Evolutionary conservation across 35 echinoderm and acorn worm species (phyloP), one percentile per base, ranked within the genome.

Genomic region (Apostichopus parvimensis): DNA sequence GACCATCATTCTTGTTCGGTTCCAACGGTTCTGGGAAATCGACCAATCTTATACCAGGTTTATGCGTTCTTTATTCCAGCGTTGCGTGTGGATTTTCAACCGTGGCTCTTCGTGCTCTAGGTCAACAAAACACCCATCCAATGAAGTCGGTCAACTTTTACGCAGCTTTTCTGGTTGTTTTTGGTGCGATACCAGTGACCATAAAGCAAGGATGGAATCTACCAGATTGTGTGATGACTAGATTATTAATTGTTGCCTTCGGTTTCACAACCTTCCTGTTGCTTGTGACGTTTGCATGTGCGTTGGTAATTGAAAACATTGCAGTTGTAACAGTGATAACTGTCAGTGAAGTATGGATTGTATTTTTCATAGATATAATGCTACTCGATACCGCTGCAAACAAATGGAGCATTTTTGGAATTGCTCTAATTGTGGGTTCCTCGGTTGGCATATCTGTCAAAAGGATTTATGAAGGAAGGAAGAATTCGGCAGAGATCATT

Each of bases 1-100:
- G 68, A 14, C 86, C 86, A 14, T 24, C 86, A 14, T 73, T 88
- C 64, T 45, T 88, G 0, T 88, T 88, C 45, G 86, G 86, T 28
- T 60, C 17, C 13, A 6, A 9, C 13, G 68, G 72, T 62, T 15
- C 15, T 23, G 8, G 11, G 10, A 18, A 88, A 9, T 53, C 9
- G 5, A 52, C 86, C 12, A n/a, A 21, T 4, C 4, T 88, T 28
- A 6, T 88, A 12, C 60, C 61, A 14, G 60, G 61, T 4, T 14
- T 88, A 13, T 21, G 58, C 1, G 86, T 64, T 23, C 10, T 88
- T n/a, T 60, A 45, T 13, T 17, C 61, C 1, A 64, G 57, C 9
- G 52, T 88, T 10, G 45, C 23, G 4, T 22, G 3, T 5, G 86
- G 61, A 11, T 64, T 88, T n/a, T 15, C 54, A 57, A 6, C 45